phyloP scores from a whole-genome alignment of 2,888 invertebrate species.

The Sarcophaga carnaria region DNA sequence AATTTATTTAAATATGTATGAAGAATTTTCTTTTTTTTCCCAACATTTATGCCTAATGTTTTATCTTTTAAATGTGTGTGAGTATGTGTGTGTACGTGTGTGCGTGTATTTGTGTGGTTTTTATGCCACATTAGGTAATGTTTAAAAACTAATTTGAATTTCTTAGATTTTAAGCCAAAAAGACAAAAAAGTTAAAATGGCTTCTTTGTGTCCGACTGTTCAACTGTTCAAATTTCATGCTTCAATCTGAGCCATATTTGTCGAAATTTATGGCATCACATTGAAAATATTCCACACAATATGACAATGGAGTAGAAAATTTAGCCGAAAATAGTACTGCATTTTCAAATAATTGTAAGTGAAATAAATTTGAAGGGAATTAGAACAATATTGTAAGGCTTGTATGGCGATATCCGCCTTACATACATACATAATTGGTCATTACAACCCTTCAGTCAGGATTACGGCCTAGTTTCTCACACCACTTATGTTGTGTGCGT shows the following conservation, averaged over 20 bases:
- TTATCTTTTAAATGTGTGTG: neutral
- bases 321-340: too few species aligned
- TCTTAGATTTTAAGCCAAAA: slow-evolving; percentile 41
- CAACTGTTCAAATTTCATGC: neutral
- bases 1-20: slow-evolving; percentile 74
- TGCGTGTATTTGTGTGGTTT: slow-evolving; percentile 56
- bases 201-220: slow-evolving; percentile 1
- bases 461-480: too few species aligned
- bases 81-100: neutral
- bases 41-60: neutral
- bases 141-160: slow-evolving; percentile 63
- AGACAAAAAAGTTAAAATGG: slow-evolving; percentile 41
- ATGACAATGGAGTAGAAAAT: too few species aligned
- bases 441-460: too few species aligned
- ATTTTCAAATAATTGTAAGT: too few species aligned
- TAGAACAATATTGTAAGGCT: too few species aligned
- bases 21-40: slow-evolving; percentile 32
- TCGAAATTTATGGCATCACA: slow-evolving; percentile 17
- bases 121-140: slow-evolving; percentile 59
- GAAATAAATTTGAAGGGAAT: too few species aligned
- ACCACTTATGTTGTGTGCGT: too few species aligned
- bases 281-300: neutral
- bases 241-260: slow-evolving; percentile 26
- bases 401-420: too few species aligned
- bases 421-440: too few species aligned